Evolutionary conservation across 2,113 vertebrate genomes (phyloP), one percentile per base, ranked within the genome.

Genomic region (Rostratula benghalensis): DNA sequence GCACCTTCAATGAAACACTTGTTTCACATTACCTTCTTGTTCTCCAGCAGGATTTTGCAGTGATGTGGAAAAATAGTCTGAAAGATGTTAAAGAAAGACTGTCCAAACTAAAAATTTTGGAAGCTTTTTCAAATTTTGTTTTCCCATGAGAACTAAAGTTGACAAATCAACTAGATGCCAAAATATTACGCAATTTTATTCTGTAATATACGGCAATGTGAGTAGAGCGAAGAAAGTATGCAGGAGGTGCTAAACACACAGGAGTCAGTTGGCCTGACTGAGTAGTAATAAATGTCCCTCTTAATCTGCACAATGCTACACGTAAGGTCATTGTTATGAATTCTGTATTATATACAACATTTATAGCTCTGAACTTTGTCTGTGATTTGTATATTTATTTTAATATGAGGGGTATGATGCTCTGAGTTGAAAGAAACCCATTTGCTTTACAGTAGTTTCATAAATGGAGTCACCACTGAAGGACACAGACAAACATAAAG

Each of bases 221-320:
- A 87, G 61, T 31, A 59, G 20, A 63, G 22, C 19, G 31, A 88
- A 78, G 65, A 79, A 74, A 75, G n/a, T 35, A 24, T 15, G 48
- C 37, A 77, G 70, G 46, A 82, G 13, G 9, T 70, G 54, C 50
- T 91, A 60, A n/a, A 61, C 27, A 82, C 0, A 0, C 18, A 35
- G 31, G 35, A 76, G 19, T 74, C 25, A 33, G 16, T 45, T 0
- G 0, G 6, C 21, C 45, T 78, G 50, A n/a, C n/a, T n/a, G n/a
- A n/a, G n/a, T 27, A 80, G 39, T 56, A 59, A 80, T 68, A 43
- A 59, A 74, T 19, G 23, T 65, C 25, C 45, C 17, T 21, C 23
- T 74, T 83, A 77, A 48, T 77, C 30, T 89, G 24, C 50, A 65
- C 25, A 83, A 31, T 24, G 31, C 24, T 67, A n/a, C 21, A 56